Evolutionary conservation across 2,797 vertebrate species (phyloP), one percentile per base, ranked within the genome.

Genomic region (Sebastes iracundus): DNA sequence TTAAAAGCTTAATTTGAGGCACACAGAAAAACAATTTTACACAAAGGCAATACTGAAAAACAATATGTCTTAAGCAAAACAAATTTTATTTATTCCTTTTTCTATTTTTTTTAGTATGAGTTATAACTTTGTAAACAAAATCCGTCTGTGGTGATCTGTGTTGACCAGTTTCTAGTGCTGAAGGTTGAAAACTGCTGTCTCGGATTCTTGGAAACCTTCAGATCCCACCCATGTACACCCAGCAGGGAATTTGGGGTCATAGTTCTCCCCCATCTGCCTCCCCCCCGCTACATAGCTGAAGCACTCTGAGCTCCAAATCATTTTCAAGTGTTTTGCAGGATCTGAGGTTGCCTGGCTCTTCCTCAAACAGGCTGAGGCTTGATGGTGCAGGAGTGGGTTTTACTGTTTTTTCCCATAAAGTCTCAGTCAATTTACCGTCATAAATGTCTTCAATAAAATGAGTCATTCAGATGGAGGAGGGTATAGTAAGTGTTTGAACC

Each of bases 191-290:
- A 87, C 75, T 63, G 71, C 35, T 90, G 68, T 14, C 81, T 80
- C 77, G 42, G 77, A 92, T 91, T 85, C 82, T 74, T 87, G 68
- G 76, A 90, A 82, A 61, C 71, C 65, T 68, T 81, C 55, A 81
- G 79, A 90, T 82, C 82, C 65, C 72, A 58, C 81, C 80, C 83
- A 69, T 81, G 79, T 69, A 35, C 65, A 61, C 27, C 27, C 81
- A 70, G 53, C 46, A 74, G 85, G 68, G 85, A 64, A 61, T 85
- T 75, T 75, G 23, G 82, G 82, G 83, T 87, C 87, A 79, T 64
- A 61, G 33, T 38, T 12, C 42, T 53, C 58, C 78, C 72, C 71
- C 69, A 16, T 46, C 13, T 58, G 53, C 68, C 69, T 66, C 79
- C 55, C 20, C 25, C 33, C 49, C 16, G 20, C 12, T 25, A 63